A percentile compares a stretch with the other conserved stretches of the same genome.
phyloP scores from a whole-genome alignment of 30 jellyfish, hydroid and myxozoan species.

The Cassiopea xamachana region DNA sequence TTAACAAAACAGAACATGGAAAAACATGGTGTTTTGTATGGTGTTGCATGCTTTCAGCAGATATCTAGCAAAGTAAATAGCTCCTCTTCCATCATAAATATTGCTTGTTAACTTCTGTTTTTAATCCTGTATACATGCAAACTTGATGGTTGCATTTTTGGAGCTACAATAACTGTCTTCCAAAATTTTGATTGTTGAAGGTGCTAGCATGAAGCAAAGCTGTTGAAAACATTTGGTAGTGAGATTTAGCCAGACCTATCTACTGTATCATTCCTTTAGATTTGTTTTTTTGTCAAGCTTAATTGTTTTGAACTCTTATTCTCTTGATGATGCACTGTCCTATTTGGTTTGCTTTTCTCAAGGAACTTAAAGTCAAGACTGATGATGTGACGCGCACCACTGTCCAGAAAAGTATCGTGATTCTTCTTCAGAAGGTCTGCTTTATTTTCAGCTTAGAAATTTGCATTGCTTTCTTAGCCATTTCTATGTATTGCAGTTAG shows the following conservation, averaged over 20 bases:
- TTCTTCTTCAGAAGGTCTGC: constrained; percentile 72
- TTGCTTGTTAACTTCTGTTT: background rate
- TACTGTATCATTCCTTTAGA: too few relatives aligned
- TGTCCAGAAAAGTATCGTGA: constrained; percentile 95
- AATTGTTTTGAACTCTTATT: too few relatives aligned
- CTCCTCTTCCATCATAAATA: background rate
- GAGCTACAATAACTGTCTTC: too few relatives aligned
- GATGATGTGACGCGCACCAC: constrained; percentile 91
- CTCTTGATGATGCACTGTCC: too few relatives aligned
- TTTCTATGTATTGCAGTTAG: too few relatives aligned
- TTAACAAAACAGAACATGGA: constrained; percentile 48
- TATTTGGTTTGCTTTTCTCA: background rate
- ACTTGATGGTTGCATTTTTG: too few relatives aligned
- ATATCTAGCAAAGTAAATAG: constrained; percentile 81
- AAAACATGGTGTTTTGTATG: constrained; percentile 74
- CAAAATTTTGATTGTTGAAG: too few relatives aligned
- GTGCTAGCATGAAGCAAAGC: too few relatives aligned
- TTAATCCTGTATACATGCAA: too few relatives aligned
- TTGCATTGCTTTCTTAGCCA: background rate
- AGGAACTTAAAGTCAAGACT: constrained; percentile 83
- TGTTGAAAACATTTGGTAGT: too few relatives aligned
- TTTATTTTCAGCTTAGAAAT: background rate
- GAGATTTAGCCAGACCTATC: too few relatives aligned
- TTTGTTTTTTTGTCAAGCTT: too few relatives aligned
- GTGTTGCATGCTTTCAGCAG: constrained; percentile 92